Conservation (phyloP, 2,113 vertebrate genomes). For the Phrynosoma platyrhinos region DNA sequence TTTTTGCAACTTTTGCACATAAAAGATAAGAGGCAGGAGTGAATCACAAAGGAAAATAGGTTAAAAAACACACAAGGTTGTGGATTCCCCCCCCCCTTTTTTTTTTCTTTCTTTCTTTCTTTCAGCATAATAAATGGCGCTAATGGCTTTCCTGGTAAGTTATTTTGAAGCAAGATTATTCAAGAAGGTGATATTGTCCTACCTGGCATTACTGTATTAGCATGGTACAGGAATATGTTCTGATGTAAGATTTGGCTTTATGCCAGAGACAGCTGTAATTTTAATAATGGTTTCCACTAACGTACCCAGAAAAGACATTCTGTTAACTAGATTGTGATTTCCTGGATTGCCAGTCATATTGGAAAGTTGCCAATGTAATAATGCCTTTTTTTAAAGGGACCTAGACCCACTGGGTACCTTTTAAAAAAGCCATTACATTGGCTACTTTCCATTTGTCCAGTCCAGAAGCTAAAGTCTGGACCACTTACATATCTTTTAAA, state of each 20-base stretch:
- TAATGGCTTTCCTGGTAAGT: constrained; percentile 66
- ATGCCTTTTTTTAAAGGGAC: too few species aligned
- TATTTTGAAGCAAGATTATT: constrained; percentile 64
- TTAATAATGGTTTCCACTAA: constrained; percentile 17
- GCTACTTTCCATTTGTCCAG: neutral
- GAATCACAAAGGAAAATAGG: constrained; percentile 70
- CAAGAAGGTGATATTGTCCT: constrained; percentile 58
- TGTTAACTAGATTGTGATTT: neutral
- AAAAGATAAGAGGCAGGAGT: constrained; percentile 64
- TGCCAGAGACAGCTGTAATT: constrained; percentile 19
- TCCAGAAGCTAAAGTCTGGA: neutral
- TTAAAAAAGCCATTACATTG: neutral
- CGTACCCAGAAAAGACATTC: constrained; percentile 2
- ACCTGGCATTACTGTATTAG: constrained; percentile 64
- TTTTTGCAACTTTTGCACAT: constrained; percentile 63
- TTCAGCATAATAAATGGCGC: constrained; percentile 67
- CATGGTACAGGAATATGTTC: constrained; percentile 56
- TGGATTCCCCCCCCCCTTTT: neutral
- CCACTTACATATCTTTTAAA: neutral
- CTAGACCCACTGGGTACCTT: neutral
- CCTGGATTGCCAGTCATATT: neutral
- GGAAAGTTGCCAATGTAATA: too few species aligned
- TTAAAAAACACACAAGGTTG: constrained; percentile 52
- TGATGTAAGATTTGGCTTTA: constrained; percentile 18
- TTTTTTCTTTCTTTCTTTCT: constrained; percentile 46